Evolutionary conservation across 2,113 vertebrate species (phyloP), one percentile per base, ranked within the genome.

Genomic region (Engystomops pustulosus): DNA sequence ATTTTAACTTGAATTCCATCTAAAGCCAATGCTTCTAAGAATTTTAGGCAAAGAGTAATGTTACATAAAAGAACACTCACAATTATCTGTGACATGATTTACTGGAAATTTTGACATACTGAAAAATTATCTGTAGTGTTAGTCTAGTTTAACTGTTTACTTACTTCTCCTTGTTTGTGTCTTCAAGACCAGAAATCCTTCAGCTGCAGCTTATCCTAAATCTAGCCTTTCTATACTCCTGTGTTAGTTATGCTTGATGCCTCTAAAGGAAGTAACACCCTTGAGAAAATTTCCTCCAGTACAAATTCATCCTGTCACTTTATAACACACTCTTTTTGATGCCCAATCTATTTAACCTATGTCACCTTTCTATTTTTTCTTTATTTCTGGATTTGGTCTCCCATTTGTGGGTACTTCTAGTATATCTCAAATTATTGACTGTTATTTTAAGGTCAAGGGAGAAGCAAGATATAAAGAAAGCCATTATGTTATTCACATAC

Each of bases 211-310:
- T 75, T 34, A 34, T 36, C 7, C 49, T 76, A 55, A 49, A 53
- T 14, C 51, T 30, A 53, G 20, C 18, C 49, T 77, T 58, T 77
- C 18, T 77, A 34, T 34, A 34, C 72, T 51, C 30, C 18, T 3
- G 9, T 75, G 51, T 76, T 76, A 55, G 72, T 76, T 76, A 53
- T 11, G 18, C 47, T 77, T 49, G 45, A 45, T 75, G 25, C 44
- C 34, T 32, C 8, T 23, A 38, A 36, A 77, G 49, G 49, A 77
- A 77, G 49, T 55, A 77, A 77, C 49, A 77, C 74, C 74, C 74
- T 77, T 34, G 72, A 55, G 49, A 76, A 55, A 30, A 76, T 76
- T 76, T 76, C 72, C 72, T 76, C 23, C 49, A 77, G 45, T 36
- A 58, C 49, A 55, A 77, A 55, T 58, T 36, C 30, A 55, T 55